A percentile compares a stretch with the other conserved stretches of the same genome.
These are phyloP conservation scores for Formica aserva DNA, from an alignment of 2,888 invertebrate genomes.

Conservation along the genomic window DNA sequence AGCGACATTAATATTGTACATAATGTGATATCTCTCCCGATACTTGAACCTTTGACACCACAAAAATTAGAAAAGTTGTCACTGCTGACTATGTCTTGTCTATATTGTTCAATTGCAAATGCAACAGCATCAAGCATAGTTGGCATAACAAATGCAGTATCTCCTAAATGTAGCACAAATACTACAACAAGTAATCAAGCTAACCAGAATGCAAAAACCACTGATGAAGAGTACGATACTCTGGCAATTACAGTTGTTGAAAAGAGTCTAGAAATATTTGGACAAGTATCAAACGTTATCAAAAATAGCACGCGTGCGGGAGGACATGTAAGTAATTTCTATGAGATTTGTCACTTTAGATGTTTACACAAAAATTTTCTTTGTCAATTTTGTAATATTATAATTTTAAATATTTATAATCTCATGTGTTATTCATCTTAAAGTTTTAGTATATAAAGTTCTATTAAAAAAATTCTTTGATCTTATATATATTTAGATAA, in stretches of 20 bases:
- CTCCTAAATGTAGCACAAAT: constrained; percentile 87
- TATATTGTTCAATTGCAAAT: constrained; percentile 93
- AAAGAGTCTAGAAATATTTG: constrained; percentile 95
- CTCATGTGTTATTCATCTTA: constrained; percentile 21
- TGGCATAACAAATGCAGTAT: constrained; percentile 87
- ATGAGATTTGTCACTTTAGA: constrained; percentile 7
- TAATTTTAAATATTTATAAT: constrained; percentile 11
- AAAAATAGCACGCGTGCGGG: constrained; percentile 95
- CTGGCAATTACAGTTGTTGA: constrained; percentile 94
- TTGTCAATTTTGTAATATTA: background rate
- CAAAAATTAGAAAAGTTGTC: constrained; percentile 94
- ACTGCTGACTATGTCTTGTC: constrained; percentile 93
- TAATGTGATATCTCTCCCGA: constrained; percentile 93
- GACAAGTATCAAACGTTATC: constrained; percentile 92
- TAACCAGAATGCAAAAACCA: constrained; percentile 79
- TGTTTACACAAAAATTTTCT: constrained; percentile 24
- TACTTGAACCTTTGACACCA: constrained; percentile 94
- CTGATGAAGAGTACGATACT: constrained; percentile 93
- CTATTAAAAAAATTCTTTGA: constrained; percentile 32
- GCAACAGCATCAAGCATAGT: constrained; percentile 89
- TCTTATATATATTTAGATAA: constrained; percentile 23
- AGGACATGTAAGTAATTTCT: constrained; percentile 90
- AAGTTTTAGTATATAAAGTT: background rate
- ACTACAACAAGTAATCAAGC: constrained; percentile 73
- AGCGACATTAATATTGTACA: constrained; percentile 94